phyloP scores from a whole-genome alignment of 2,113 vertebrate species.

The Melanerpes formicivorus region DNA sequence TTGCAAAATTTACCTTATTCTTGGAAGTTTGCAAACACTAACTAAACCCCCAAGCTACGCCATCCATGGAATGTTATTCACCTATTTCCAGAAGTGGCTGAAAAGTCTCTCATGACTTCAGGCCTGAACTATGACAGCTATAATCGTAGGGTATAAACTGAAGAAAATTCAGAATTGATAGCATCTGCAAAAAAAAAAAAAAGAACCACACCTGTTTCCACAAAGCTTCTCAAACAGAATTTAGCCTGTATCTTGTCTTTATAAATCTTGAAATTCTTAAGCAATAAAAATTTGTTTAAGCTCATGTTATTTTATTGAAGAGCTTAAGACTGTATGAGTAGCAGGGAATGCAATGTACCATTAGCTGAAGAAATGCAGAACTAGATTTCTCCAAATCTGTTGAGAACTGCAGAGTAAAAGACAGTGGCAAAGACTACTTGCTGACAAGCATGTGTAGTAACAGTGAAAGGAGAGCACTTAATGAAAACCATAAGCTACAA shows the following conservation, averaged over 20 bases:
- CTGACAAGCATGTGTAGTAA: slow-evolving; percentile 45
- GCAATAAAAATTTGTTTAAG: slow-evolving; percentile 60
- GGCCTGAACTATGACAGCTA: slow-evolving; percentile 5
- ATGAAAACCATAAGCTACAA: slow-evolving; percentile 33
- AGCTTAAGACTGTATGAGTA: slow-evolving; percentile 64
- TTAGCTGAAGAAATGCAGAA: slow-evolving; percentile 71
- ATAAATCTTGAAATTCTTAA: slow-evolving; percentile 39
- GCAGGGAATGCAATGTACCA: slow-evolving; percentile 43
- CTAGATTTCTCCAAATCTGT: slow-evolving; percentile 64
- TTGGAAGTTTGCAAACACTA: not conserved
- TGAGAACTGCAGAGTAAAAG: slow-evolving; percentile 67
- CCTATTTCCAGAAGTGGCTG: not conserved
- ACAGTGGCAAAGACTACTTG: slow-evolving; percentile 41
- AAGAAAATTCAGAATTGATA: slow-evolving; percentile 58
- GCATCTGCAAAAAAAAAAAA: slow-evolving; percentile 46
- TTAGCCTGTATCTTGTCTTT: slow-evolving; percentile 50
- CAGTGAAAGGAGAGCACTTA: slow-evolving; percentile 28
- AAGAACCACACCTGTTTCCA: not conserved
- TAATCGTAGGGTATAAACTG: slow-evolving; percentile 31
- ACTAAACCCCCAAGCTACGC: not conserved
- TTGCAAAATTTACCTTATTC: not conserved
- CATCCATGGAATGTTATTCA: not conserved
- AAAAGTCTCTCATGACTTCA: not conserved
- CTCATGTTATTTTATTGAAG: slow-evolving; percentile 62
- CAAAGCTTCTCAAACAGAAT: slow-evolving; percentile 46